phyloP scores from a whole-genome alignment of 1,140 invertebrate genomes.

The Aphis craccivora region DNA sequence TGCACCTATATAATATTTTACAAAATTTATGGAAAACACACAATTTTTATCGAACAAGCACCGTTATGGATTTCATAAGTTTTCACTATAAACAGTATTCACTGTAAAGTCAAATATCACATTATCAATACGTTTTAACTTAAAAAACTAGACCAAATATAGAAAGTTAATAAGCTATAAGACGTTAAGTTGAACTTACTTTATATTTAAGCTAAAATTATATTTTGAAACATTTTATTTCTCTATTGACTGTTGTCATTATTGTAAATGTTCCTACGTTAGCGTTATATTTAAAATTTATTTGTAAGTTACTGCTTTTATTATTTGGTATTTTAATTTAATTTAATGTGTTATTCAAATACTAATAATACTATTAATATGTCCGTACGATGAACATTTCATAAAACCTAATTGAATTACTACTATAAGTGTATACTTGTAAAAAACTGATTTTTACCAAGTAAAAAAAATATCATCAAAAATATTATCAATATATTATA shows the following conservation, averaged over 20 bases:
- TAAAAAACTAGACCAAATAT: background rate
- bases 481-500: no score
- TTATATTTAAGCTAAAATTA: background rate
- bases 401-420: no score
- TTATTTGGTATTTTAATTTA: no score
- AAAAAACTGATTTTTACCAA: no score
- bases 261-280: background rate
- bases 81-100: background rate
- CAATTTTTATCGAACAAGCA: background rate
- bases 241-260: background rate
- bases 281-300: background rate
- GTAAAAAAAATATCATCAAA: no score
- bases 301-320: background rate
- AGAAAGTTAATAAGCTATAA: background rate
- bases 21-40: conserved; percentile 16
- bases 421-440: no score
- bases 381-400: no score
- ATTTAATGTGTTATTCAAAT: no score
- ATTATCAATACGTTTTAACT: background rate
- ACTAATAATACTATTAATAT: no score
- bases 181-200: background rate
- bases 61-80: background rate
- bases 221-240: background rate
- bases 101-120: background rate
- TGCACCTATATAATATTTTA: background rate